Base-by-base conservation (phyloP, 2,113 vertebrate genomes). In the Sander vitreus region DNA sequence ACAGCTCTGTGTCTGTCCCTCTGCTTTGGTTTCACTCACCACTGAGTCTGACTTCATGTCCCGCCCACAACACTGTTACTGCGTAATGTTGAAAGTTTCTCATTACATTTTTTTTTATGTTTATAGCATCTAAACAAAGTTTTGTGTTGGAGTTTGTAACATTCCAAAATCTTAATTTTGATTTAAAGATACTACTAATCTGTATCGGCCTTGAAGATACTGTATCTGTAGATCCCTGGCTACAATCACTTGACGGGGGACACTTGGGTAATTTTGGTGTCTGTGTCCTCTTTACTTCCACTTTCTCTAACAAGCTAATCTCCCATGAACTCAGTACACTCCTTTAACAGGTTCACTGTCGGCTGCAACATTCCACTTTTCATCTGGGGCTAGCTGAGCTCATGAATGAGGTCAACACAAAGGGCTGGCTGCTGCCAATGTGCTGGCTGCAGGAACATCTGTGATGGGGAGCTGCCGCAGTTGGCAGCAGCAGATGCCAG, bases 401-500 rank as follows among this genome's bases (percentile, higher is more conserved):
- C 11, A 15, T 66, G 78, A 88, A 92, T 86, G 78, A 91, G 91
- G 89, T 93, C 92, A 91, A 68, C 76, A 87, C 81, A 88, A 87
- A 89, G 80, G 71, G 76, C 62, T 65, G 5, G 39, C 74, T 21
- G 47, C 74, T 88, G 88, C 85, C 86, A 88, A 73, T 72, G 78
- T 51, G 69, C 47, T 85, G 85, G 84, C 90, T 80, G 81, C 83
- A 80, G 43, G 75, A 92, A 91, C 91, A 93, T 93, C 93, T 95
- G 93, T 87, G 91, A 85, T 36, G 80, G 85, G 86, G 85, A 87
- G 85, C 85, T 75, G 83, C 76, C 55, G 54, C 84, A 55, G 78
- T 86, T 92, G 91, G 92, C 92, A 92, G 76, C 36, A 69, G 33
- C 47, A 5, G 25, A 30, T 47, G 86, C 85, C 91, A 93, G 91